These are phyloP conservation scores for Mechanitis messenoides DNA, from an alignment of 2,888 invertebrate species.

Conservation along the genomic window DNA sequence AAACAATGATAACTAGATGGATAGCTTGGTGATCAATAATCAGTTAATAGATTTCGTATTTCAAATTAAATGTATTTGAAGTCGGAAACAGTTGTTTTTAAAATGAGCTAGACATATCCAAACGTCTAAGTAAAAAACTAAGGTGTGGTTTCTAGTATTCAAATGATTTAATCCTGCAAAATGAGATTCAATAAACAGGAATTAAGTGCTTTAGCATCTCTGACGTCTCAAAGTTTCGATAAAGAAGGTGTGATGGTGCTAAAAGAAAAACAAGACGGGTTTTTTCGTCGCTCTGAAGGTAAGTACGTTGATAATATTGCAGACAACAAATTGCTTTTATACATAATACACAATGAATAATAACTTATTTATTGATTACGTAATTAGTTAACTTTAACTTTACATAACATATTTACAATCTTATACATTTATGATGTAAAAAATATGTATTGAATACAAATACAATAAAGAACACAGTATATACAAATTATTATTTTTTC, in stretches of 20 bases:
- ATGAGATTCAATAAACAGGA: constrained; percentile 97
- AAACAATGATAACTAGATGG: constrained; percentile 3
- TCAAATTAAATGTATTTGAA: background rate
- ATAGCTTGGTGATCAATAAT: background rate
- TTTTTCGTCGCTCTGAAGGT: constrained; percentile 95
- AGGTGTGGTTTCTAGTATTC: constrained; percentile 25
- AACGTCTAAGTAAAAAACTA: constrained; percentile 9
- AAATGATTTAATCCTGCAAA: constrained; percentile 32
- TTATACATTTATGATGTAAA: too few relatives aligned
- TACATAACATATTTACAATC: too few relatives aligned
- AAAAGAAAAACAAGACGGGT: constrained; percentile 92
- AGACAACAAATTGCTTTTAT: background rate
- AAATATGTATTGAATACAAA: constrained; percentile 1
- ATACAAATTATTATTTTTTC: too few relatives aligned
- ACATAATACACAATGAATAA: too few relatives aligned
- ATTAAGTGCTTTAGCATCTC: constrained; percentile 88
- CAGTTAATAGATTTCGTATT: background rate
- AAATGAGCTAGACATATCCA: constrained; percentile 11
- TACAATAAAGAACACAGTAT: background rate
- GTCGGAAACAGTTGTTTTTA: background rate
- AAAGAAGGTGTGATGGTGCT: constrained; percentile 92
- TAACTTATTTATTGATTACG: too few relatives aligned
- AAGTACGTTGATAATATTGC: constrained; percentile 48
- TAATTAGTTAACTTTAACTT: too few relatives aligned
- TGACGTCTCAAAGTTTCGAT: constrained; percentile 91